Evolutionary conservation across 1,140 invertebrate species (phyloP), one percentile per base, ranked within the genome.

Genomic region (Zaprionus camerounensis): DNA sequence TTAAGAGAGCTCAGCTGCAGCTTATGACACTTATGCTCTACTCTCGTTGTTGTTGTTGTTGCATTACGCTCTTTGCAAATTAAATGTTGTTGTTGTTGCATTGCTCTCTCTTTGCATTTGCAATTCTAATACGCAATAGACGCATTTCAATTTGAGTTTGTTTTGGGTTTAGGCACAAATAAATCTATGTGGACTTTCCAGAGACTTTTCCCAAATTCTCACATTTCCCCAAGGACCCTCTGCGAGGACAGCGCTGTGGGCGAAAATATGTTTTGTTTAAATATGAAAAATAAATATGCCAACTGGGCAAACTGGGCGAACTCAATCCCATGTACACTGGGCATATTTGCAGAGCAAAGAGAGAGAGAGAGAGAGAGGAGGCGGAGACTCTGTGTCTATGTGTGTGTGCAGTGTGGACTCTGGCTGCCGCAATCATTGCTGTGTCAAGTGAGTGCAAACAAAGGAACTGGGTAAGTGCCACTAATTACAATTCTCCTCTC

Each of bases 401-500:
- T 51, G 24, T 51, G 41, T 62, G 44, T 12, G 58, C 41, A 63
- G 74, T 22, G 71, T 62, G 59, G 71, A 71, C 71, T 62, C 64
- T 64, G 64, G 64, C 64, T 57, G 24, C 78, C 82, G 58, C 78
- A 85, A 80, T 78, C 74, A 44, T 84, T 36, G 76, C 73, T 72
- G 74, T 59, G 78, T 80, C 81, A 82, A 90, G 81, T 87, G 81
- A 81, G 81, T 65, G 81, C 85, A 90, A 87, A 90, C 85, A 87
- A 84, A 81, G 85, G 58, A 88, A 71, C 81, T 88, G 85, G 85
- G 85, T 84, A 90, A 87, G 85, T 81, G 85, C 85, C 83, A 90
- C 83, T 90, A 87, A 87, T 87, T 87, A 87, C 83, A 87, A 90
- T 87, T 87, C 83, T 73, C 78, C 1, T 80, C 61, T 78, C 84